Evolutionary conservation across 2,113 vertebrate genomes (phyloP), one percentile per base, ranked within the genome.

Genomic region (Tachuris rubrigastra): DNA sequence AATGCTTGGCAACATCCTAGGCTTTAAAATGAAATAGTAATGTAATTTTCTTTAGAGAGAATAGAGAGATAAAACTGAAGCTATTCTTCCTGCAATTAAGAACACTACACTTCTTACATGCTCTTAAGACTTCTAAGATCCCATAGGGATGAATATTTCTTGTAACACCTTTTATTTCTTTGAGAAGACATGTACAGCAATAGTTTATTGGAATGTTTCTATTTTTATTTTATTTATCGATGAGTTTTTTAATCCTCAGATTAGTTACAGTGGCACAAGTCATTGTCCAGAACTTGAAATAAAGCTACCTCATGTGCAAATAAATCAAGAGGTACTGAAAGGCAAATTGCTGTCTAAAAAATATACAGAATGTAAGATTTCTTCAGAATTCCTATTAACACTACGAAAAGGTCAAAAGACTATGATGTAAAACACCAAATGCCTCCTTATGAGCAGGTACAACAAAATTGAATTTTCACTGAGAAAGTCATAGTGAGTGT

Each of bases 1-100:
- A 50, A 31, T 42, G 47, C 31, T 59, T 92, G 92, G 90, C 90
- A 91, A 25, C 46, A 55, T 60, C 68, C 72, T 90, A 94, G 65
- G 56, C 35, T 88, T 93, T 81, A 84, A 93, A 88, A 92, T 90
- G 39, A 80, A 92, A 88, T 44, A 88, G 16, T 42, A 89, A 55
- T 35, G 56, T 76, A 31, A 65, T 72, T 95, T 93, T 94, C 42
- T 85, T 85, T 55, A 27, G 67, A 85, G 89, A 71, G 50, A 90
- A 84, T 50, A 37, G 52, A 69, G 46, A 91, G 82, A 83, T 55
- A 89, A 90, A 95, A 50, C 30, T 71, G 8, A 82, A 79, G 41
- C 74, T 90, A 56, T 84, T 80, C n/a, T 69, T 89, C 37, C 42
- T 69, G 53, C 18, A 59, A 14, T 79, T 89, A 55, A 75, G 55